Evolutionary conservation across 2,888 invertebrate genomes (phyloP), one percentile per base, ranked within the genome.

Genomic region (Eupeodes latifasciatus): DNA sequence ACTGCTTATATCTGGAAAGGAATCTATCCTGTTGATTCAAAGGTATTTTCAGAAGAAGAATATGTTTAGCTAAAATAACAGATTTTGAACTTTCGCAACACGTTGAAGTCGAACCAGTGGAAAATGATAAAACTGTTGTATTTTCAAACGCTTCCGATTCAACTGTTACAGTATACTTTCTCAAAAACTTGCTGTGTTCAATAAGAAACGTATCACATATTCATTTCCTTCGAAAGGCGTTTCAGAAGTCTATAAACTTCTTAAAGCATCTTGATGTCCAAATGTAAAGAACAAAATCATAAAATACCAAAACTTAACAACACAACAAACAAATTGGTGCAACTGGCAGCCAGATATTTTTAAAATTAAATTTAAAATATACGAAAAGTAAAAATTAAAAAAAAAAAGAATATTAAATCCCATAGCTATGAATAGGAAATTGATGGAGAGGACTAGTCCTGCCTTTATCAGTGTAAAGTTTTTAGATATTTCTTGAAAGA

Each of bases 231-330:
- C 7, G 7, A 36, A 36, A 61, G 14, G 5, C 9, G n/a, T 62
- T 40, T 62, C 40, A 62, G n/a, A 62, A 40, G n/a, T 62, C 12
- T 40, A 62, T n/a, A 16, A 40, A 62, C 2, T 16, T 34, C 16
- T 40, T 5, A 62, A 40, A 16, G 61, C 61, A 40, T 62, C n/a
- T 62, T 62, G 9, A 62, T 16, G 61, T 40, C 61, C 61, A 3
- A 62, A n/a, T 40, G 4, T 59, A 27, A 59, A 34, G 0, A 49
- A 14, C 12, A 49, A 49, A 19, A 1, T 19, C 19, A 19, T 0
- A 19, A 19, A 19, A 19, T 19, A 19, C 19, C 19, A 19, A 19
- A 19, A 19, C 19, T 19, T 4, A 14, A 14, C 49, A 44, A 19
- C 7, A 55, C 6, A n/a, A 55, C 5, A 36, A 40, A n/a, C 40